phyloP scores from a whole-genome alignment of 2,113 vertebrate genomes.

The Hippolais icterina region DNA sequence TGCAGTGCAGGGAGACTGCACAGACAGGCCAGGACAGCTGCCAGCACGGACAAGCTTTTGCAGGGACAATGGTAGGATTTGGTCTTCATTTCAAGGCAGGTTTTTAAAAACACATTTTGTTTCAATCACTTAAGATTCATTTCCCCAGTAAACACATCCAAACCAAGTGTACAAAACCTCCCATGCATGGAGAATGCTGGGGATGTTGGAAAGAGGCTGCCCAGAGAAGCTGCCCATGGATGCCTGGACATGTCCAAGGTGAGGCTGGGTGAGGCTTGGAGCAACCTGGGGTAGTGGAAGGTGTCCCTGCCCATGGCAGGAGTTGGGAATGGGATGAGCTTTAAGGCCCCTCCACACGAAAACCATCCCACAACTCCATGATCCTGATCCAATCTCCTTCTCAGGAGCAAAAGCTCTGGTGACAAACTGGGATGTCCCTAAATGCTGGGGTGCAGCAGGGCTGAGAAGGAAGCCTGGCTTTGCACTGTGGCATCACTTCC shows the following conservation, averaged over 20 bases:
- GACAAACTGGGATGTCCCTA: background rate
- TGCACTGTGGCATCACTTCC: background rate
- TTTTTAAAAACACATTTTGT: background rate
- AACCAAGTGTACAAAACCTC: background rate
- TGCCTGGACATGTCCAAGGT: background rate
- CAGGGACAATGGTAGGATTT: background rate
- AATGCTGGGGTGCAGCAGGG: background rate
- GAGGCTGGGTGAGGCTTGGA: background rate
- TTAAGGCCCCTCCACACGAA: background rate
- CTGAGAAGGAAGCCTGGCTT: background rate
- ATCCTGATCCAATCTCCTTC: background rate
- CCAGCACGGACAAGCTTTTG: background rate
- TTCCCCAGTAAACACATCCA: background rate
- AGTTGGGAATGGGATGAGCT: background rate
- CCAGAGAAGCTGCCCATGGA: background rate
- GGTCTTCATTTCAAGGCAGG: background rate
- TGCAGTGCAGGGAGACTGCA: background rate
- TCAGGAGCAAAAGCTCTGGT: background rate
- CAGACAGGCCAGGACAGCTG: background rate
- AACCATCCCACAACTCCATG: background rate
- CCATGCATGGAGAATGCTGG: fast-evolving
- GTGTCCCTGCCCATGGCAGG: background rate
- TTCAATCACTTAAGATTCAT: fast-evolving
- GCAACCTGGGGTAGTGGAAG: fast-evolving
- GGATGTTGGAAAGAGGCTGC: background rate